Percentiles rank a stretch among this genome's conserved stretches.
These are phyloP conservation scores for Erpornis zantholeuca DNA, from an alignment of 2,113 vertebrate species.

Conservation along the genomic window DNA sequence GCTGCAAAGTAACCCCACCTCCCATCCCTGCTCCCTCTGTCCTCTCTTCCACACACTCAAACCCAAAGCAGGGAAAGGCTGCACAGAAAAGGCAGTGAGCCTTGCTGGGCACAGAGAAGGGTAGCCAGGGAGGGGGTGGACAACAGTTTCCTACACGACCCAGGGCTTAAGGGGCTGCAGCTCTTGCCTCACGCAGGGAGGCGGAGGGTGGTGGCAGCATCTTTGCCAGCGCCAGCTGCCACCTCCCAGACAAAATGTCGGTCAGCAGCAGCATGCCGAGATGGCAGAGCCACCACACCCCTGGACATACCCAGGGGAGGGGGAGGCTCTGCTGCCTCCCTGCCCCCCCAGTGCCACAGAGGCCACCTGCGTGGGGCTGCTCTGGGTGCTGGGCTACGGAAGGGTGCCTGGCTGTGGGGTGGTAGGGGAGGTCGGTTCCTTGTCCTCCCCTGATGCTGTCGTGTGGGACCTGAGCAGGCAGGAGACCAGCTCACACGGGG, in stretches of 20 bases:
- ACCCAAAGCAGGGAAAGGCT: background rate
- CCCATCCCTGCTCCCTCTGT: background rate
- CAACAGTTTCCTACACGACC: background rate
- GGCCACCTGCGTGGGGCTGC: background rate
- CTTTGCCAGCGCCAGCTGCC: background rate
- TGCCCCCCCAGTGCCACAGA: background rate
- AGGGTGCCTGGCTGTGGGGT: background rate
- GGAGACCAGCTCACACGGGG: background rate
- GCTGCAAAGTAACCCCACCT: background rate
- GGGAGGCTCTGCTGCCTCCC: background rate
- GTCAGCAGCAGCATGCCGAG: background rate
- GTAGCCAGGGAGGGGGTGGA: accelerated
- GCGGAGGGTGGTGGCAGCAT: background rate
- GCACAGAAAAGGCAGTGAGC: background rate
- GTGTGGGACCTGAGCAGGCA: background rate
- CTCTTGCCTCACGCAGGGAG: background rate
- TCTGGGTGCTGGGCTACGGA: accelerated
- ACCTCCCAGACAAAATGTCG: conserved; percentile 44
- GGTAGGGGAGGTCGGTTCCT: background rate
- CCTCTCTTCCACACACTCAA: background rate
- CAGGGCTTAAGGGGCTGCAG: background rate
- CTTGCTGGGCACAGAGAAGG: accelerated
- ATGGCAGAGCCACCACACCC: background rate
- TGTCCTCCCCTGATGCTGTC: background rate
- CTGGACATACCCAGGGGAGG: accelerated